A percentile compares a stretch with the other conserved stretches of the same genome.
Conservation (phyloP, 2,113 vertebrate species). For the Sceloporus tristichus region DNA sequence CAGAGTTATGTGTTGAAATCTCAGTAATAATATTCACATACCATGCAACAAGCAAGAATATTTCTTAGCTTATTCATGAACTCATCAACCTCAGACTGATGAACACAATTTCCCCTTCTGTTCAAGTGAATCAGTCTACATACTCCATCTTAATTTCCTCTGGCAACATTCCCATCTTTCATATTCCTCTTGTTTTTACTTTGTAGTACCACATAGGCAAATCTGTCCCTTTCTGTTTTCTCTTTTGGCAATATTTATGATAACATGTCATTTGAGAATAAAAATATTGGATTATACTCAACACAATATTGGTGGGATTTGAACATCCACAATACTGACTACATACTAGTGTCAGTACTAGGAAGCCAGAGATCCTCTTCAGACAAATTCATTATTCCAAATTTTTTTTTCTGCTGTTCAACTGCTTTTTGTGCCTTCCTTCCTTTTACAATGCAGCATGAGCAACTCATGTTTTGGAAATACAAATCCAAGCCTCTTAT, state of each 20-base stretch:
- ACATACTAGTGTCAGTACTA: not conserved
- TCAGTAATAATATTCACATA: not conserved
- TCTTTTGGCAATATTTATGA: not conserved
- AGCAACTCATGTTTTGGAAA: not conserved
- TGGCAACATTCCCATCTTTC: not conserved
- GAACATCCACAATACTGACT: not conserved
- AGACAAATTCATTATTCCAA: not conserved
- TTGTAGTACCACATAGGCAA: not conserved
- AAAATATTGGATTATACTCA: conserved; percentile 13
- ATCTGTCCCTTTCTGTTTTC: conserved; percentile 14
- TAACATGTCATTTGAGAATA: not conserved
- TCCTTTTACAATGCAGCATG: too few species aligned
- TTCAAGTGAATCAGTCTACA: not conserved
- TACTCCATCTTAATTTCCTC: not conserved
- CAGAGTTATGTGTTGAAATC: not conserved
- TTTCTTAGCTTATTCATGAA: conserved; percentile 17
- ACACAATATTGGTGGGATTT: too few species aligned
- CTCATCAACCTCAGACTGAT: not conserved
- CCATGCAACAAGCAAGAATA: not conserved
- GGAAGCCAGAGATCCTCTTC: conserved; percentile 4
- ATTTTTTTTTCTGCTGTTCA: too few species aligned
- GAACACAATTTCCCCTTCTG: conserved; percentile 15
- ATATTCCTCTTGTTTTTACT: not conserved
- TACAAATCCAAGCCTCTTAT: not conserved
- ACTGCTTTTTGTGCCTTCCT: too few species aligned